Evolutionary conservation across 2,113 vertebrate species (phyloP), one percentile per base, ranked within the genome.

Genomic region (Benthochromis sp.): DNA sequence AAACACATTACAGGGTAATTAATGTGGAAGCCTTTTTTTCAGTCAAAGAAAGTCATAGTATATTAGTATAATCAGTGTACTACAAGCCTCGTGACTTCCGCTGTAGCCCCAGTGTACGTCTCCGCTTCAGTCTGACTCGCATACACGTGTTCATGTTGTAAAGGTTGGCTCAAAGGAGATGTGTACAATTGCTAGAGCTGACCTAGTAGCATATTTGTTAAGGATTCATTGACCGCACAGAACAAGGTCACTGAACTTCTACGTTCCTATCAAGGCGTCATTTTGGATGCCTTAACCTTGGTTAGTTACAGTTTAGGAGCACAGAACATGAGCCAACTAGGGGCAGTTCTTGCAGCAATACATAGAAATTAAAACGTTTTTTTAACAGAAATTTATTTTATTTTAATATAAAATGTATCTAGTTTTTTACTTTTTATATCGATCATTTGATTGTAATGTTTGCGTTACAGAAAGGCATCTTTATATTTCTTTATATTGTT

Each of bases 131-230:
- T 73, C 61, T 53, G 61, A 69, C 1, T 2, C 52, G 38, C 2
- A 2, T 54, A 38, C 76, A 53, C 63, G 27, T 79, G 71, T 66
- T 92, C 76, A 17, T 36, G 10, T 61, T 54, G 84, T 81, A 73
- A 69, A 84, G 73, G 34, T 82, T 79, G 19, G 29, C 45, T 73
- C 66, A 66, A 24, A 73, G 55, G 76, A 57, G 71, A 69, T 59
- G n/a, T 81, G 81, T 81, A 29, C 83, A 89, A 47, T 78, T 36
- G 59, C 81, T 83, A 55, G 13, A 73, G 78, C 45, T 87, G 83
- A 93, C 83, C 84, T 52, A 59, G 84, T 88, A 91, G 57, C 82
- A 76, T 45, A 47, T 89, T 88, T 92, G 55, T 93, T 88, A 85
- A 87, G 69, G 87, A 88, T 86, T 86, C 84, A 92, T 71, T 85